Percentiles rank a stretch among this genome's conserved stretches.
Evolutionary conservation across 2,113 vertebrate genomes (phyloP).

Genomic region (Prunella himalayana): DNA sequence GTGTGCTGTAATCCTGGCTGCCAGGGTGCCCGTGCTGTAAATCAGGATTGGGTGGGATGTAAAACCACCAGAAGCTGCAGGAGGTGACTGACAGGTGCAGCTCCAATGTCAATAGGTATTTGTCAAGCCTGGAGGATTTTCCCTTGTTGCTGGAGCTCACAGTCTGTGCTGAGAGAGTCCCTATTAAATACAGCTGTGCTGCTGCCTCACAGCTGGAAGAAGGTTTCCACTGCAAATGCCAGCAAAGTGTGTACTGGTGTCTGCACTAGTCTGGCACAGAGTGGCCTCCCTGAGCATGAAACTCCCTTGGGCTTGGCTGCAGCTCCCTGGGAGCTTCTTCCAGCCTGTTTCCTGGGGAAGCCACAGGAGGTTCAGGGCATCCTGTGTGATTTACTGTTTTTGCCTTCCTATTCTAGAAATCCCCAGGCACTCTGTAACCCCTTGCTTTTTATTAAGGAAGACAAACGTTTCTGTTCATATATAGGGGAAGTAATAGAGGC

Average conservation of each 20-base stretch:
- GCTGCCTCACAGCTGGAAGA: not conserved
- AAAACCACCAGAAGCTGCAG: not conserved
- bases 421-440: not conserved
- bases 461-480: accelerated
- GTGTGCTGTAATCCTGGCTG: not conserved
- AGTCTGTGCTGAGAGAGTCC: not conserved
- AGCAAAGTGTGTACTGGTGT: not conserved
- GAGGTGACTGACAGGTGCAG: not conserved
- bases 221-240: not conserved
- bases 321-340: not conserved
- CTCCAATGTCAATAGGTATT: not conserved
- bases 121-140: not conserved
- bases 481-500: not conserved
- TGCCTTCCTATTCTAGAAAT: not conserved
- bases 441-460: not conserved
- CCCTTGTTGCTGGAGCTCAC: not conserved
- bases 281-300: not conserved
- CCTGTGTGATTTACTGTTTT: not conserved
- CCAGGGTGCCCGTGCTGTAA: not conserved
- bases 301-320: not conserved
- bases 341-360: not conserved
- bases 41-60: accelerated
- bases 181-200: not conserved
- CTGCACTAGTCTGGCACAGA: not conserved
- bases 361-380: not conserved